Base-by-base conservation (phyloP, 2,797 vertebrate species). In the Orestias chungarensis region DNA sequence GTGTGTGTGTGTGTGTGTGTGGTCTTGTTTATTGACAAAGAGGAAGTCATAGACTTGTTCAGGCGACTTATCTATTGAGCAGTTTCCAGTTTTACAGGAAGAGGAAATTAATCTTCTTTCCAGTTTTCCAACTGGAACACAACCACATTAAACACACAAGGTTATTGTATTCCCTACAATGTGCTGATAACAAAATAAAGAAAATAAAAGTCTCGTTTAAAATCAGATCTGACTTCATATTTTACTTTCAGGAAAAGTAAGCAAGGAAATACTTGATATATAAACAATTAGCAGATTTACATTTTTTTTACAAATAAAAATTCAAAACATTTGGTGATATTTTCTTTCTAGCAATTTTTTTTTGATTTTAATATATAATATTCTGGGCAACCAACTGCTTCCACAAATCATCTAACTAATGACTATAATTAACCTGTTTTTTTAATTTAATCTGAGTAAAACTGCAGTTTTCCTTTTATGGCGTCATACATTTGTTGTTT, bases 81-180 rank as follows among this genome's bases (percentile, higher is more conserved):
- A 68, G 86, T 84, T 89, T 91, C 87, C 87, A 87, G 81, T 89
- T 81, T 67, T 75, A 89, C 88, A 89, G 88, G 84, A 91, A 89
- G 62, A 85, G 80, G 84, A 91, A 91, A 91, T 91, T 54, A 90
- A 89, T 88, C 82, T 82, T 84, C 80, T 81, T 68, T 52, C 78
- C 52, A 57, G 79, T 42, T 69, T 64, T 74, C 82, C 71, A 77
- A 59, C 68, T 72, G 82, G 44, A 82, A 74, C 57, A 71, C 27
- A 44, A 82, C 71, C 55, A 31, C 70, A 69, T 78, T 55, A 69
- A 81, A 68, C 67, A 68, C 33, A 5, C 71, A 75, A 74, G 72
- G n/a, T 73, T 55, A 55, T 81, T 84, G 75, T 79, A 42, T 79
- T 71, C 70, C 33, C 62, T 42, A 52, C 66, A 42, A 67, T 76